phyloP scores from a whole-genome alignment of 2,888 invertebrate species.

The Oegoconia quadripuncta region DNA sequence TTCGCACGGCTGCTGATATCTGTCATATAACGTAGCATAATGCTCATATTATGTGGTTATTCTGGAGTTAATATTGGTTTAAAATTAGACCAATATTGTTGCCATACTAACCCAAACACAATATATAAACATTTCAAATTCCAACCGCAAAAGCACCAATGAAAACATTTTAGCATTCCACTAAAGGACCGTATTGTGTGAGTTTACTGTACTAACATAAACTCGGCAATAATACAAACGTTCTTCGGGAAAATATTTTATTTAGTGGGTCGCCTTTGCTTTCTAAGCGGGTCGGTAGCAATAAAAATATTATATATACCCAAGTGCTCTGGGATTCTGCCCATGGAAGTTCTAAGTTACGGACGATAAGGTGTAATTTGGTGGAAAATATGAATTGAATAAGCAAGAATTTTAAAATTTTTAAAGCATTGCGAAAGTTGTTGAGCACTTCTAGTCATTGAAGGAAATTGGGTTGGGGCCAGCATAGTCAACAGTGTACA shows the following conservation, averaged over 20 bases:
- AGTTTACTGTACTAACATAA: conserved; percentile 16
- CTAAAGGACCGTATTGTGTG: conserved; percentile 30
- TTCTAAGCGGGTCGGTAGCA: conserved; percentile 51
- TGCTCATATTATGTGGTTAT: too few relatives aligned
- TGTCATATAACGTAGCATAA: too few relatives aligned
- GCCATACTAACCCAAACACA: background rate
- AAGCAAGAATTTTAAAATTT: too few relatives aligned
- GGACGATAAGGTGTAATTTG: background rate
- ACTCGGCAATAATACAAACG: conserved; percentile 46
- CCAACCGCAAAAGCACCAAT: conserved; percentile 28
- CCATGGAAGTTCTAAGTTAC: conserved; percentile 2
- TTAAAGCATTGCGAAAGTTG: too few relatives aligned
- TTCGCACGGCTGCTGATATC: too few relatives aligned
- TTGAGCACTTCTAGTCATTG: too few relatives aligned
- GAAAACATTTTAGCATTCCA: conserved; percentile 37
- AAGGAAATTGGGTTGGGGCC: too few relatives aligned
- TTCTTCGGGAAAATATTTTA: conserved; percentile 62
- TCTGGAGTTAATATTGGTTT: too few relatives aligned
- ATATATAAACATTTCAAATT: conserved; percentile 8
- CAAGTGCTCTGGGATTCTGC: conserved; percentile 39
- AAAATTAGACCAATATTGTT: too few relatives aligned
- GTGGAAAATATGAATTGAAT: too few relatives aligned
- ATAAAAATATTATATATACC: conserved; percentile 69
- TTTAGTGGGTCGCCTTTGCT: conserved; percentile 61
- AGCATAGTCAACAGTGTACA: too few relatives aligned